Conservation (phyloP, 1,140 invertebrate genomes). For the Penaeus japonicus region DNA sequence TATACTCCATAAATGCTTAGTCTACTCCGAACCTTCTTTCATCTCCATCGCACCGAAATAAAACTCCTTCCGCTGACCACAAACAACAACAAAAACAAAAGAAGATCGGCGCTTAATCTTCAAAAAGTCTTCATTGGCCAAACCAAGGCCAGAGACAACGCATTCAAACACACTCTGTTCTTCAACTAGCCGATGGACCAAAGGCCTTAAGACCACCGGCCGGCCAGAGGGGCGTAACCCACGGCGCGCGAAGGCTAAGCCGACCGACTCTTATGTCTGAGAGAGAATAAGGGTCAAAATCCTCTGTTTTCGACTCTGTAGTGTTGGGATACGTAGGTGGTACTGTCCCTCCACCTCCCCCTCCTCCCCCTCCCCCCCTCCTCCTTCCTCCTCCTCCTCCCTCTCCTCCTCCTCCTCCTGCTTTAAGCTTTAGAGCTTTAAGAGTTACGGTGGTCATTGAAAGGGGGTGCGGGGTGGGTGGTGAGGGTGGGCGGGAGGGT, state of each 20-base stretch:
- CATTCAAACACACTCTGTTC: slow-evolving; percentile 40
- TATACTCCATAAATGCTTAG: too few species aligned
- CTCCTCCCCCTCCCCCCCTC: background rate
- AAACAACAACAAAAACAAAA: too few species aligned
- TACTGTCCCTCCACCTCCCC: background rate
- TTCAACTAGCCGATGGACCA: slow-evolving; percentile 54
- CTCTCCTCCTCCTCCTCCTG: background rate
- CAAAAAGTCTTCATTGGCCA: background rate
- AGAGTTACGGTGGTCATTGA: slow-evolving; percentile 50
- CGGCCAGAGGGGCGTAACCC: slow-evolving; percentile 7
- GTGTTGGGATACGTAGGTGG: background rate
- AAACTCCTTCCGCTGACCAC: too few species aligned
- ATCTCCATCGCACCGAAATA: too few species aligned
- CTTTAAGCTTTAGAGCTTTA: slow-evolving; percentile 46
- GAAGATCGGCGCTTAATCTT: background rate
- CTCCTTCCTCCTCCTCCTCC: background rate
- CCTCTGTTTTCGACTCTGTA: background rate
- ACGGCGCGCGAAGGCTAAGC: background rate
- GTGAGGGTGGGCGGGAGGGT: background rate
- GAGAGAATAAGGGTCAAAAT: background rate
- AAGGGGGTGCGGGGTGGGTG: slow-evolving; percentile 30
- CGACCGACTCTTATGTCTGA: background rate
- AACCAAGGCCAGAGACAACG: slow-evolving; percentile 25
- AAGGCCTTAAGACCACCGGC: slow-evolving; percentile 40
- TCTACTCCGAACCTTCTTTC: too few species aligned